Percentiles rank a stretch among this genome's conserved stretches.
These are phyloP conservation scores for Potorous gilbertii DNA, from an alignment of 2,797 vertebrate genomes.

Conservation along the genomic window DNA sequence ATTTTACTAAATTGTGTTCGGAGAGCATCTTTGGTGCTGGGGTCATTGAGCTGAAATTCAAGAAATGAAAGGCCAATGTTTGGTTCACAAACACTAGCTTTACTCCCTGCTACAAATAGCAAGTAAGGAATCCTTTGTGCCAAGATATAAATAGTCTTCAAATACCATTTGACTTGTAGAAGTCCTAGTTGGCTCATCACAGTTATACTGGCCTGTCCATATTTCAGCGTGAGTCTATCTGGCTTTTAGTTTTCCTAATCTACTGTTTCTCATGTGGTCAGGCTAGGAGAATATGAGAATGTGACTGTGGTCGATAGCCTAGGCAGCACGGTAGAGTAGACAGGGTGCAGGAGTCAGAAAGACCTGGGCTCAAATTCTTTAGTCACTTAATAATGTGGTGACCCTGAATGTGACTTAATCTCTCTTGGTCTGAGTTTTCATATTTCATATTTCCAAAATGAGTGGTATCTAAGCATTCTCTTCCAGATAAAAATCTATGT, in stretches of 20 bases:
- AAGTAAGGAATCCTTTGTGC: conserved; percentile 15
- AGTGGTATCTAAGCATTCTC: not conserved
- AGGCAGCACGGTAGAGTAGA: not conserved
- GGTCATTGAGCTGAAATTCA: conserved; percentile 53
- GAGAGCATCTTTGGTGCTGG: conserved; percentile 42
- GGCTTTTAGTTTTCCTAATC: conserved; percentile 10
- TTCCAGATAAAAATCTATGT: not conserved
- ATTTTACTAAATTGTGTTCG: conserved; percentile 59
- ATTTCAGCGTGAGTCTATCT: conserved; percentile 34
- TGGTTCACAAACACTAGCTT: conserved; percentile 43
- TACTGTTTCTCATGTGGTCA: conserved; percentile 11
- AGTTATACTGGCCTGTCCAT: conserved; percentile 49
- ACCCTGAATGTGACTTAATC: not conserved
- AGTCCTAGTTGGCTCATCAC: conserved; percentile 59
- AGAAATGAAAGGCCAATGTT: conserved; percentile 56
- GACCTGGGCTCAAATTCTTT: not conserved
- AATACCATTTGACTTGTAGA: conserved; percentile 45
- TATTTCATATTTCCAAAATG: not conserved
- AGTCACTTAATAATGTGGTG: not conserved
- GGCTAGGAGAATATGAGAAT: conserved; percentile 19
- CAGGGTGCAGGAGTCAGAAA: not conserved
- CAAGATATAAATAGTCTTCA: conserved; percentile 46
- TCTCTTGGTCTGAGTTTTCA: not conserved
- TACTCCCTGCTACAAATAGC: conserved; percentile 5
- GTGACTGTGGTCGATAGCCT: not conserved